Evolutionary conservation across 2,888 invertebrate species (phyloP).

Genomic region (Hydrotaea diabolus): DNA sequence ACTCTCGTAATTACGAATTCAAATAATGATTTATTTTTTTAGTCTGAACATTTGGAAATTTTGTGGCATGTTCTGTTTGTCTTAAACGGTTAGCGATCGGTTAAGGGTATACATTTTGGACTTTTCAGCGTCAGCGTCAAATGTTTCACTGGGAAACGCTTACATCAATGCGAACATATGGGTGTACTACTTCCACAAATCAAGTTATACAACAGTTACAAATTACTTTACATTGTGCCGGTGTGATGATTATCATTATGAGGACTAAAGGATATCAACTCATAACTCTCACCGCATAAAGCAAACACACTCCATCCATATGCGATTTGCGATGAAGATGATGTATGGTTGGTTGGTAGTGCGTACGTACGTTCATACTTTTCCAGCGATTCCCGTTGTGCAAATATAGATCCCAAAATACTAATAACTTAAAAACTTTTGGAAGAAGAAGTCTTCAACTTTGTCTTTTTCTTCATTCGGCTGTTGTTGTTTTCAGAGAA

Average conservation of each 20-base stretch:
- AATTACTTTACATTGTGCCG: constrained; percentile 60
- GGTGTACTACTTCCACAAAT: constrained; percentile 53
- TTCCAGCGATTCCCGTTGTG: constrained; percentile 34
- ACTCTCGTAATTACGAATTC: no score
- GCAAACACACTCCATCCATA: background rate
- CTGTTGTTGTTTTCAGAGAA: background rate
- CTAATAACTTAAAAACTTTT: constrained; percentile 54
- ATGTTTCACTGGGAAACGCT: background rate
- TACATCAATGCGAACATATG: background rate
- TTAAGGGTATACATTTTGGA: no score
- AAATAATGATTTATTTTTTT: no score
- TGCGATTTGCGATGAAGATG: constrained; percentile 23
- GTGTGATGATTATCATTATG: constrained; percentile 53
- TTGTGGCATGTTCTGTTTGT: no score
- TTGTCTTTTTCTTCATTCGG: background rate
- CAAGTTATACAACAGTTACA: constrained; percentile 55
- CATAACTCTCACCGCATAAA: constrained; percentile 18
- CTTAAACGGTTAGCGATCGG: no score
- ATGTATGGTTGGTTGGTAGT: constrained; percentile 35
- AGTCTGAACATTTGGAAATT: no score
- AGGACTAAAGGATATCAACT: constrained; percentile 56
- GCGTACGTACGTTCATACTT: constrained; percentile 1
- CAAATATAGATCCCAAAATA: constrained; percentile 58
- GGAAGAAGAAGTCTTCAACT: constrained; percentile 20
- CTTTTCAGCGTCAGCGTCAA: background rate